Evolutionary conservation across 2,888 invertebrate species (phyloP).

Genomic region (Acrobasis repandana): DNA sequence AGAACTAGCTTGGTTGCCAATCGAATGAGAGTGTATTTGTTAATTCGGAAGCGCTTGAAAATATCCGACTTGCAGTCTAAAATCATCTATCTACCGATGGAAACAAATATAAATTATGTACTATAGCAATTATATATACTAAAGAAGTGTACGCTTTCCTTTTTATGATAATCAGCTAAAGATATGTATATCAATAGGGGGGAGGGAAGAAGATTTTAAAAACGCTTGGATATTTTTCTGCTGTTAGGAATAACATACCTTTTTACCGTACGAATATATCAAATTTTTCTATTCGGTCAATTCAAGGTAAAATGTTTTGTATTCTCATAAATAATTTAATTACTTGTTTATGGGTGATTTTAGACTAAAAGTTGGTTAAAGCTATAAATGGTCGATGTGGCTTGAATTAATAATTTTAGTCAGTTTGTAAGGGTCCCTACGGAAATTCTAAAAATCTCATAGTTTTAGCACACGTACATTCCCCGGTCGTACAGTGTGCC

Average conservation of each 20-base stretch:
- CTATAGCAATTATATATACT: no score
- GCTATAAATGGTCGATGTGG: conserved; percentile 3
- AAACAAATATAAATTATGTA: no score
- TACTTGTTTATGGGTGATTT: neutral
- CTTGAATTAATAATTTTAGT: conserved; percentile 2
- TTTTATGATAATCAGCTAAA: no score
- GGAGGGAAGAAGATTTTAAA: no score
- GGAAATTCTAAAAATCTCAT: conserved; percentile 2
- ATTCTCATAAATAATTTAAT: no score
- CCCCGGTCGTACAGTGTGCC: neutral
- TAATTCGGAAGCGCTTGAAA: neutral
- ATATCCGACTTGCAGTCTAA: neutral
- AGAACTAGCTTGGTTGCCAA: conserved; percentile 1
- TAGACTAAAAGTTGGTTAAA: neutral
- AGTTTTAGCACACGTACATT: conserved; percentile 13
- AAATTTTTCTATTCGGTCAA: no score
- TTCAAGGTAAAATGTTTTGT: no score
- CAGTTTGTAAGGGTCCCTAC: neutral
- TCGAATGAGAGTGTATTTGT: conserved; percentile 16
- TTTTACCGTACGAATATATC: no score
- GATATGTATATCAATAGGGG: no score
- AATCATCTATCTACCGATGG: neutral
- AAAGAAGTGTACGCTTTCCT: no score
- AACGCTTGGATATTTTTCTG: no score
- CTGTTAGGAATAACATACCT: no score